Conservation (phyloP, 1,140 invertebrate species). For the Ceratina australensis region DNA sequence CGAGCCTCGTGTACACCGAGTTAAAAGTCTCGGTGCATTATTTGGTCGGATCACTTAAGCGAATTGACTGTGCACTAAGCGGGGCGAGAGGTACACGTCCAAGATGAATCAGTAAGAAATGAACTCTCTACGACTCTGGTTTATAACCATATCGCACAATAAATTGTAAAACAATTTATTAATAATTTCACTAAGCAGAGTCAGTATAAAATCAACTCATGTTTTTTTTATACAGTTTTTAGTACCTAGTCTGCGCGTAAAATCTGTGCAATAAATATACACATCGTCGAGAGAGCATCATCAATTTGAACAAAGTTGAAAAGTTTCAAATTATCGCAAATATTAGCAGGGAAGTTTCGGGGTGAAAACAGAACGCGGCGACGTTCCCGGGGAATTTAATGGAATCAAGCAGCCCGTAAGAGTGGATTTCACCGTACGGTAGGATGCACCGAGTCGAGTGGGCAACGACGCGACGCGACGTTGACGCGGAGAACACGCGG, state of each 20-base stretch:
- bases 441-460: neutral
- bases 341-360: neutral
- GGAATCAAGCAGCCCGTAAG: constrained; percentile 20
- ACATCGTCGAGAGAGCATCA: too few relatives aligned
- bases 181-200: too few relatives aligned
- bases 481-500: constrained; percentile 41
- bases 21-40: neutral
- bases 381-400: constrained; percentile 18
- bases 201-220: too few relatives aligned
- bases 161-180: too few relatives aligned
- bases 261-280: too few relatives aligned
- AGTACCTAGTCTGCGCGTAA: too few relatives aligned
- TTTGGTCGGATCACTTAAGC: neutral
- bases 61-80: neutral
- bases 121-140: too few relatives aligned
- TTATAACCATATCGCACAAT: too few relatives aligned
- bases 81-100: too few relatives aligned
- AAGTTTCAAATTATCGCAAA: neutral
- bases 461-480: neutral
- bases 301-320: too few relatives aligned
- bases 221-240: too few relatives aligned
- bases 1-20: neutral
- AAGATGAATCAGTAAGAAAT: too few relatives aligned
- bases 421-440: constrained; percentile 31
- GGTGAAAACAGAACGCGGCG: neutral